Conservation (phyloP, 2,797 vertebrate genomes). For the Natrix natrix region DNA sequence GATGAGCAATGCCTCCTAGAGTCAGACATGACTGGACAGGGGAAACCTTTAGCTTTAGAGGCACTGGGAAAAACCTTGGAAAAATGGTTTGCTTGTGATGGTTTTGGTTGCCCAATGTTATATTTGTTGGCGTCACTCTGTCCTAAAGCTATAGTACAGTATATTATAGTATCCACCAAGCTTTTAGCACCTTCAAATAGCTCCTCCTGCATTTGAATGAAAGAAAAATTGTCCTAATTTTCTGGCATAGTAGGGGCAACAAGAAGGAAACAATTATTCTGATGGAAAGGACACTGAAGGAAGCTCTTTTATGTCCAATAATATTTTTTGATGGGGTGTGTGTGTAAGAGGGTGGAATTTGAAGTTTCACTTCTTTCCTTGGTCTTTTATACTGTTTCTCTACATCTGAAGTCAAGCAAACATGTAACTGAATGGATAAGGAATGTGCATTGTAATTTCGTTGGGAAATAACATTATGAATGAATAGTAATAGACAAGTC, state of each 20-base stretch:
- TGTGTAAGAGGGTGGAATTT: neutral
- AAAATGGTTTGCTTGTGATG: neutral
- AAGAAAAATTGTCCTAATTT: neutral
- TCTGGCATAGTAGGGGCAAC: neutral
- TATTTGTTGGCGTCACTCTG: neutral
- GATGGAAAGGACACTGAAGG: neutral
- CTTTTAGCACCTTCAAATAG: neutral
- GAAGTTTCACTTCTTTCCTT: neutral
- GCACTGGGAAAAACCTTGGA: neutral
- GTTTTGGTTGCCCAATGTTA: neutral
- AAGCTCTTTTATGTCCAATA: neutral
- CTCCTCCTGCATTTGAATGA: neutral
- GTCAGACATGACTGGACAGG: neutral
- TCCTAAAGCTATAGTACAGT: neutral
- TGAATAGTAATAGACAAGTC: neutral
- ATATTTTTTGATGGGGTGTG: neutral
- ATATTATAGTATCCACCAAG: neutral
- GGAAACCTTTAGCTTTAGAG: neutral
- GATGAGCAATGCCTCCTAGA: neutral
- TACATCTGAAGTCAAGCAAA: neutral
- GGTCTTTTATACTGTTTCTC: neutral
- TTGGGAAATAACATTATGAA: neutral
- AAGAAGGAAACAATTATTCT: neutral
- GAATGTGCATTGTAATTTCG: neutral
- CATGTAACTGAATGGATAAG: neutral